Conservation (phyloP, 1,140 invertebrate species). For the Linepithema humile region DNA sequence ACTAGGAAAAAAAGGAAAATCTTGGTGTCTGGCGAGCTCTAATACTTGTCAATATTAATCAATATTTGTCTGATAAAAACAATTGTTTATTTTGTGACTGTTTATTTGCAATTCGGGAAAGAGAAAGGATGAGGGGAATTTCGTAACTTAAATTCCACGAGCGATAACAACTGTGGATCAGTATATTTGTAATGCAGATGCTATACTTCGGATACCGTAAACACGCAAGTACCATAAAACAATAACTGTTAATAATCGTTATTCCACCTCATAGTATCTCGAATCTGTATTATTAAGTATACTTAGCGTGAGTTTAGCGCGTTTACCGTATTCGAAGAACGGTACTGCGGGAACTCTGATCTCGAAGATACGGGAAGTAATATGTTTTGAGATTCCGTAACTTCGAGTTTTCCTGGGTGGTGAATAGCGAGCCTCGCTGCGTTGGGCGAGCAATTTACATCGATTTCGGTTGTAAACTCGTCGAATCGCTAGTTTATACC, state of each 20-base stretch:
- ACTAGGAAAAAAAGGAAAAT: too few species aligned
- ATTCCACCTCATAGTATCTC: neutral
- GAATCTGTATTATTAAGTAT: neutral
- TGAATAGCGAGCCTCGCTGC: neutral
- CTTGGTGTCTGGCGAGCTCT: too few species aligned
- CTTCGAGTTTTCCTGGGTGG: neutral
- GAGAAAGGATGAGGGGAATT: neutral
- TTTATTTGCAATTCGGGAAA: slow-evolving; percentile 1
- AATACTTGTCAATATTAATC: too few species aligned
- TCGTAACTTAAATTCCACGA: neutral
- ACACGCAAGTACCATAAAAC: neutral
- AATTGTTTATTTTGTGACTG: slow-evolving; percentile 6
- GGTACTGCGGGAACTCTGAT: neutral
- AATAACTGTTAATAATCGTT: neutral
- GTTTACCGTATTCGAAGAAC: neutral
- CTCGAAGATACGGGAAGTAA: neutral
- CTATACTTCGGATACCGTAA: neutral
- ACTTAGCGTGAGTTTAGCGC: too few species aligned
- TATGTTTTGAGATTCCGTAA: neutral
- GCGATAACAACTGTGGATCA: neutral
- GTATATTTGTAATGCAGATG: neutral
- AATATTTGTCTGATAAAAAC: neutral
- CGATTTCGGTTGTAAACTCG: too few species aligned
- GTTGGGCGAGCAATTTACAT: slow-evolving; percentile 6
- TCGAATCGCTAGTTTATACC: slow-evolving; percentile 16